phyloP scores from a whole-genome alignment of 92 coral and sea anemone species.

The Parazoanthus darwini region DNA sequence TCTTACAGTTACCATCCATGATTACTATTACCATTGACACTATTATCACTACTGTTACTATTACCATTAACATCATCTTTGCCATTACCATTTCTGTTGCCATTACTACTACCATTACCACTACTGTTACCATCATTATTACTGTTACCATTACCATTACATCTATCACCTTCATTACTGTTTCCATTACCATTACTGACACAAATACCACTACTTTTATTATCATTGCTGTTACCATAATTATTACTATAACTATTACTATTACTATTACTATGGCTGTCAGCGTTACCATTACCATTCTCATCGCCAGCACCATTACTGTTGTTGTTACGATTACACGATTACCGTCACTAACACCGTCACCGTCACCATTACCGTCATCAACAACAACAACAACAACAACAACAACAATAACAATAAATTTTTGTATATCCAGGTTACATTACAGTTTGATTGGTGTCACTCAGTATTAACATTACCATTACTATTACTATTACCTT shows the following conservation, averaged over 20 bases:
- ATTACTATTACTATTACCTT: not conserved
- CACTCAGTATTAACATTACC: not conserved
- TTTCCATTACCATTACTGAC: conserved; percentile 9
- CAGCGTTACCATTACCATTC: not conserved
- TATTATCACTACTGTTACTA: not conserved
- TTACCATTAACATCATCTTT: not conserved
- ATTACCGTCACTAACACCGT: conserved; percentile 1
- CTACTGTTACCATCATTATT: not conserved
- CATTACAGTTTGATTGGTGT: not conserved
- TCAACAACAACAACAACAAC: not conserved
- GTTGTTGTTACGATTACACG: not conserved
- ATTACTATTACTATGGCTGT: not conserved
- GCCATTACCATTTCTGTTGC: not conserved
- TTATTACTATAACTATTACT: not conserved
- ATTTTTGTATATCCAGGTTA: not conserved
- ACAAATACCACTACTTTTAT: not conserved
- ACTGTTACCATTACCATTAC: not conserved
- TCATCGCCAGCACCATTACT: not conserved
- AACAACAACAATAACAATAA: no score
- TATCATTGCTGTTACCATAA: not conserved
- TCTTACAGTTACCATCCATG: not conserved
- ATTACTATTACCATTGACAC: not conserved
- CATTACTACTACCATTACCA: not conserved
- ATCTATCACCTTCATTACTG: not conserved
- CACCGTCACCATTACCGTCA: not conserved